Percentiles rank a stretch among this genome's conserved stretches.
Evolutionary conservation across 2,888 invertebrate species (phyloP).

Genomic region (Litoditis marina): DNA sequence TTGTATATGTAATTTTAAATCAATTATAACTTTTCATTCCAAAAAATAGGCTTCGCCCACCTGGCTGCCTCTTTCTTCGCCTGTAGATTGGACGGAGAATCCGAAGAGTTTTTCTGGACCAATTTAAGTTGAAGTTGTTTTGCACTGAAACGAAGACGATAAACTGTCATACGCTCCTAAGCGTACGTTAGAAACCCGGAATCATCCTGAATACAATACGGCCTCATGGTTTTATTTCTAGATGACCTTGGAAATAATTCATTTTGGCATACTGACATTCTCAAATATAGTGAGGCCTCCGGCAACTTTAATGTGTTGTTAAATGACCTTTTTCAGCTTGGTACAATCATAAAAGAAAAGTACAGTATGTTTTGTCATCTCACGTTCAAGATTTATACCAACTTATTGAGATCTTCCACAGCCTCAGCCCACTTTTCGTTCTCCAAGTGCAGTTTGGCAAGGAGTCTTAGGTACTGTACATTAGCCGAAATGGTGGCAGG

Average conservation of each 20-base stretch:
- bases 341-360: not conserved
- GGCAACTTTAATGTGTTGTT: too few species aligned
- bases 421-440: constrained; percentile 68
- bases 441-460: constrained; percentile 70
- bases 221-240: too few species aligned
- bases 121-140: constrained; percentile 41
- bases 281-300: too few species aligned
- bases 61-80: constrained; percentile 66
- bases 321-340: too few species aligned
- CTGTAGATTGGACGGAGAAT: constrained; percentile 56
- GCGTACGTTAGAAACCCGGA: too few species aligned
- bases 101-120: constrained; percentile 19
- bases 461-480: constrained; percentile 73
- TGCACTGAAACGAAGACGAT: constrained; percentile 30
- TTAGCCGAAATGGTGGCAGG: constrained; percentile 63
- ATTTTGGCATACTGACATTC: too few species aligned
- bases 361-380: not conserved
- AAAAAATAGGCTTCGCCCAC: constrained; percentile 62
- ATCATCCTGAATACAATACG: too few species aligned
- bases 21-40: constrained; percentile 31
- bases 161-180: too few species aligned
- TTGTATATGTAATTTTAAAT: too few species aligned
- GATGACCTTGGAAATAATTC: too few species aligned
- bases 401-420: constrained; percentile 68
- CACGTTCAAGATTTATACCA: too few species aligned